phyloP scores from a whole-genome alignment of 2,888 invertebrate genomes.

The Gari tellinella region DNA sequence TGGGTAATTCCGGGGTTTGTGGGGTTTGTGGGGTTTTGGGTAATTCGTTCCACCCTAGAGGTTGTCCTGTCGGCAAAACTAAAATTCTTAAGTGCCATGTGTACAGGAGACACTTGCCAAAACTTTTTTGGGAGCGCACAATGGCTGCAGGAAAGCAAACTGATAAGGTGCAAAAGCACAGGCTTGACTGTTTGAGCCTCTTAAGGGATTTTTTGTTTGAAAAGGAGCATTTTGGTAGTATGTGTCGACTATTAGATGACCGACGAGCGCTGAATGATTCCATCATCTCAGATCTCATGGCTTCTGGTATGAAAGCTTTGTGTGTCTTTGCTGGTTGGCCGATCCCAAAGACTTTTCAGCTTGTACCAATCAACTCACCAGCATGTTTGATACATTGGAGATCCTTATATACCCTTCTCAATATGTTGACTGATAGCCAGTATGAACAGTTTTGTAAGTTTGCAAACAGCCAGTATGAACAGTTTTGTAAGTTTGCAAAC shows the following conservation, averaged over 20 bases:
- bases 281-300: not conserved
- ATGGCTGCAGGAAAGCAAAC: not conserved
- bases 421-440: not conserved
- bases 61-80: not conserved
- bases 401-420: not conserved
- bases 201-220: not conserved
- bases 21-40: too few relatives aligned
- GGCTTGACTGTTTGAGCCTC: not conserved
- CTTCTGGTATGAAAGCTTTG: not conserved
- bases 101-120: not conserved
- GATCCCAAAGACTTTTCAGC: not conserved
- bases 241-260: not conserved
- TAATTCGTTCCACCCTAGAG: too few relatives aligned
- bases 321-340: not conserved
- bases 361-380: not conserved
- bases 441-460: not conserved
- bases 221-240: not conserved
- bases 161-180: not conserved
- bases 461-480: too few relatives aligned
- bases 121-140: not conserved
- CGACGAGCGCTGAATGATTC: not conserved
- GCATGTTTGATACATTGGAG: constrained; percentile 5
- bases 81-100: not conserved
- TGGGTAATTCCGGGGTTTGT: too few relatives aligned
- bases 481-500: too few relatives aligned